Base-by-base conservation (phyloP, 2,888 invertebrate genomes). In the Aphidoletes aphidimyza region DNA sequence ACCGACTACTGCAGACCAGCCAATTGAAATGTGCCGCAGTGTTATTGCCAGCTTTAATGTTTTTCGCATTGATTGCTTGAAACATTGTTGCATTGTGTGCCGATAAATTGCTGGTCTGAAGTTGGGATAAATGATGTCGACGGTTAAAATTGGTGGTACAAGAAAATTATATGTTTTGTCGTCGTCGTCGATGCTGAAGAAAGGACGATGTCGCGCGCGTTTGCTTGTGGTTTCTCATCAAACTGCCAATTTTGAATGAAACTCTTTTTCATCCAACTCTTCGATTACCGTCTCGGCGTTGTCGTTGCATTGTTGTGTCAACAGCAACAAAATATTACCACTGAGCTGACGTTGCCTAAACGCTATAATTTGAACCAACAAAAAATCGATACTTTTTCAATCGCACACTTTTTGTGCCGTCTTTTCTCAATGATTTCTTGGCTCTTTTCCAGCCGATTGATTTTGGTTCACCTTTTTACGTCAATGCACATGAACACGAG, bases 171-270 rank as follows among this genome's bases (percentile, higher is more conserved):
- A 37, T 36, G 81, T 81, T 81, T 22, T 17, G 17, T 37, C 81
- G 69, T 37, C 37, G 81, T 37, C 34, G 17, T 37, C 81, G 69
- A 22, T n/a, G 81, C 81, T 37, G 17, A 81, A 22, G 37, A 81
- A 81, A 81, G 81, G 81, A 81, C 37, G 11, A 37, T 22, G 81
- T 22, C 22, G 19, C 59, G 5, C 14, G 30, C 81, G 37, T 11
- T 81, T 37, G 81, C 37, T n/a, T 81, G 81, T 81, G 81, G 81
- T 81, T 81, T 81, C 81, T n/a, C 22, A 37, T 81, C 81, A 81
- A 81, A 37, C 19, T 37, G 81, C 37, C 81, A 81, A 81, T 37
- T 81, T 81, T 36, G 81, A n/a, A 22, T 37, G 0, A 37, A 2
- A 14, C 30, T 69, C 30, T 69, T 69, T 17, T 69, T 69, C 3